Evolutionary conservation across 2,797 vertebrate genomes (phyloP).

Genomic region (Acestrorhynchus altus): DNA sequence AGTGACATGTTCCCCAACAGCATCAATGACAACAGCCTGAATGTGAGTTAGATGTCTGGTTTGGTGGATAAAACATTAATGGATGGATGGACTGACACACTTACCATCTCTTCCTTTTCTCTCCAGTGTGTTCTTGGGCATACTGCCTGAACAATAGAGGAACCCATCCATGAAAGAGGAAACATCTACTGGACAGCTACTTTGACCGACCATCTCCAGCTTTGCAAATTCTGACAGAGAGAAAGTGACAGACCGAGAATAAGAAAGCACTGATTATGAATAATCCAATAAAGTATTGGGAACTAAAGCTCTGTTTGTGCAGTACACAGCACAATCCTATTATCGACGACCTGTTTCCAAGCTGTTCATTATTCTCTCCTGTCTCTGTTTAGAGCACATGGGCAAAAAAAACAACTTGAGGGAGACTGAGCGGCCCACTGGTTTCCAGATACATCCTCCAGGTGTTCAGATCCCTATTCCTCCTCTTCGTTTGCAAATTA

Average conservation of each 20-base stretch:
- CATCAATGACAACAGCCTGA: background rate
- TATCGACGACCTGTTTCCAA: constrained; percentile 43
- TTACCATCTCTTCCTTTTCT: constrained; percentile 90
- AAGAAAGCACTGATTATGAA: constrained; percentile 43
- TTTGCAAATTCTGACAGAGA: constrained; percentile 84
- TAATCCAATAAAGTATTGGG: constrained; percentile 50
- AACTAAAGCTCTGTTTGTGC: constrained; percentile 35
- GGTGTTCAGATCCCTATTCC: constrained; percentile 16
- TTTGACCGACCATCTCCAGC: constrained; percentile 79
- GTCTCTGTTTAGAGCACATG: constrained; percentile 45
- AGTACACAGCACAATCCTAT: constrained; percentile 48
- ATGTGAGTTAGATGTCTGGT: background rate
- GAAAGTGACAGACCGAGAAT: constrained; percentile 39
- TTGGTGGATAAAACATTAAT: background rate
- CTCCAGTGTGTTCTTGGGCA: constrained; percentile 78
- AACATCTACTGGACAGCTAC: constrained; percentile 71
- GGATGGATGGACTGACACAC: constrained; percentile 41
- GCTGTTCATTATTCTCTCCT: constrained; percentile 26
- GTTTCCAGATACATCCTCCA: constrained; percentile 37
- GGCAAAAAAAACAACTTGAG: constrained; percentile 30
- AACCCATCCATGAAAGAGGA: constrained; percentile 90
- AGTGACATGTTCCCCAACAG: too few species aligned
- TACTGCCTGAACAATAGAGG: constrained; percentile 85
- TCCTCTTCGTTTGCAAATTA: constrained; percentile 50
- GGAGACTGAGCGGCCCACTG: constrained; percentile 34